phyloP scores from a whole-genome alignment of 1,140 invertebrate species.

The Homarus americanus region DNA sequence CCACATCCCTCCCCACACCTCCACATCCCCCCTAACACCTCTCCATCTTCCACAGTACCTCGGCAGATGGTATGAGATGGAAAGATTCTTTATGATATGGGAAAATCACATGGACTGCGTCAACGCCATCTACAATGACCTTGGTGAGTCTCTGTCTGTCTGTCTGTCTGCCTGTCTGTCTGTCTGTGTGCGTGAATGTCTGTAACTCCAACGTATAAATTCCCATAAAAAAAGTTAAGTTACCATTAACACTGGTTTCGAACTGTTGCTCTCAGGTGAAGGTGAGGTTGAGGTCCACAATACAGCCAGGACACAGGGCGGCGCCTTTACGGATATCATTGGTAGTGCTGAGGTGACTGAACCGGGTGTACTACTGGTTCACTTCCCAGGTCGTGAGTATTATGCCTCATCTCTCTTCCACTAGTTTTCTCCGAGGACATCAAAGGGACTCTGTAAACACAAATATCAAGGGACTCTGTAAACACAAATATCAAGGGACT shows the following conservation, averaged over 20 bases:
- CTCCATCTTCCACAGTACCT: no score
- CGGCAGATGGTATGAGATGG: conserved; percentile 21
- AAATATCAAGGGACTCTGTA: no score
- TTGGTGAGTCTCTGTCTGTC: not conserved
- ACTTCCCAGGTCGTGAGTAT: conserved; percentile 43
- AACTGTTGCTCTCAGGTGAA: not conserved
- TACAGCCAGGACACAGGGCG: not conserved
- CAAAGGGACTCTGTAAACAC: no score
- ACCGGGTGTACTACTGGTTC: conserved; percentile 40
- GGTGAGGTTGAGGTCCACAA: conserved; percentile 53
- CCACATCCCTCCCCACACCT: no score
- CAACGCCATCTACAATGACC: not conserved
- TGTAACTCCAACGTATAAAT: not conserved
- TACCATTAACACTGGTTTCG: not conserved
- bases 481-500: no score
- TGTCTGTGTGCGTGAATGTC: not conserved
- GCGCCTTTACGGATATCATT: conserved; percentile 30
- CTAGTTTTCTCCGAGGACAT: no score
- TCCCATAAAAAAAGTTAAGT: not conserved
- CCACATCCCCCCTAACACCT: no score
- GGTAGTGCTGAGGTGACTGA: conserved; percentile 5
- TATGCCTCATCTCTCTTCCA: no score
- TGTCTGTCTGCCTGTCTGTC: no score
- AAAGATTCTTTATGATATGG: conserved; percentile 7
- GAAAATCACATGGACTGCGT: not conserved